A percentile compares a stretch with the other conserved stretches of the same genome.
Conservation (phyloP, 2,888 invertebrate species). For the Lasioglossum calceatum region DNA sequence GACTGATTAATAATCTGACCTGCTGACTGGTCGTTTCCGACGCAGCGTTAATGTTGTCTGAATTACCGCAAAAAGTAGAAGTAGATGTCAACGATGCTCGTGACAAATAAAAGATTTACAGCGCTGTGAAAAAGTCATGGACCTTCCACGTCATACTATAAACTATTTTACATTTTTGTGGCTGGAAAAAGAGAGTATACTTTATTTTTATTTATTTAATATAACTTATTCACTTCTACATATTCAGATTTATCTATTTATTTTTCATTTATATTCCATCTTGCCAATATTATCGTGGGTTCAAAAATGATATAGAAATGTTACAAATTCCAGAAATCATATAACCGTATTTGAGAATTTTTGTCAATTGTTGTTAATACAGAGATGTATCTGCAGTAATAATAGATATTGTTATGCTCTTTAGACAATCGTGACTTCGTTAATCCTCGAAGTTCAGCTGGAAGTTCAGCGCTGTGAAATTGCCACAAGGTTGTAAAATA, state of each 20-base stretch:
- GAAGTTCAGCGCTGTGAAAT: not conserved
- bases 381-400: not conserved
- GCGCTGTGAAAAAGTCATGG: not conserved
- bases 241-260: not conserved
- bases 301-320: not conserved
- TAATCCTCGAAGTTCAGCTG: not conserved
- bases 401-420: not conserved
- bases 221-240: not conserved
- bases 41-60: not conserved
- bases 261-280: not conserved
- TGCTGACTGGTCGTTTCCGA: not conserved
- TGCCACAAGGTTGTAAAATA: slow-evolving; percentile 31
- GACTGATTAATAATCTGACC: not conserved
- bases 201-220: not conserved
- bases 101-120: not conserved
- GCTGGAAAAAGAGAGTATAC: not conserved
- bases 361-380: not conserved
- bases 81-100: not conserved
- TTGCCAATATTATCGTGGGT: not conserved
- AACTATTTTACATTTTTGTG: not conserved
- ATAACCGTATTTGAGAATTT: no score
- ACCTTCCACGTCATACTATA: not conserved
- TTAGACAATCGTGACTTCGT: not conserved
- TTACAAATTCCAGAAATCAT: no score
- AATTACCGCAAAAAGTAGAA: not conserved